These are phyloP conservation scores for Sphaeridia pumilis DNA, from an alignment of 2,888 invertebrate species.

Conservation along the genomic window DNA sequence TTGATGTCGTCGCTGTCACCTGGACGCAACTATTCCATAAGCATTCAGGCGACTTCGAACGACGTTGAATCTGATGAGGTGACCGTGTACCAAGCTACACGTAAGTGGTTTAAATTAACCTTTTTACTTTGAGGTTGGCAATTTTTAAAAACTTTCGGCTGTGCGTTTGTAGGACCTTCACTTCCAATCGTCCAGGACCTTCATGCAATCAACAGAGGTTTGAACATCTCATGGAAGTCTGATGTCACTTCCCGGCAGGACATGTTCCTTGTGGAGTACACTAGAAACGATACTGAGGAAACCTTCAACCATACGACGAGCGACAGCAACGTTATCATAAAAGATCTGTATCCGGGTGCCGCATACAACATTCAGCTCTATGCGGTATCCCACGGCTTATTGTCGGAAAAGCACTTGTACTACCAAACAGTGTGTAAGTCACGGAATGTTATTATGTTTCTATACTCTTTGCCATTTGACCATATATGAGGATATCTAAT, in stretches of 20 bases:
- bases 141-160: too few relatives aligned
- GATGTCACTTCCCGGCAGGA: conserved; percentile 84
- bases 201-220: conserved; percentile 54
- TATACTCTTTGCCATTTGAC: too few relatives aligned
- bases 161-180: conserved; percentile 50
- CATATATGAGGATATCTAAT: too few relatives aligned
- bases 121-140: neutral
- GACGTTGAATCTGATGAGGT: conserved; percentile 66
- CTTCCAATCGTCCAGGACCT: conserved; percentile 76
- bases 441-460: too few relatives aligned
- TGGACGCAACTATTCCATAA: conserved; percentile 78
- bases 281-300: conserved; percentile 59
- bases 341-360: conserved; percentile 71
- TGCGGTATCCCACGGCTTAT: conserved; percentile 68
- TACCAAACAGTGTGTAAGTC: conserved; percentile 81
- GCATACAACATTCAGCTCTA: conserved; percentile 79
- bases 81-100: conserved; percentile 60
- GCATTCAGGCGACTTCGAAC: conserved; percentile 71
- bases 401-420: conserved; percentile 73
- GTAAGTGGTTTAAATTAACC: too few relatives aligned
- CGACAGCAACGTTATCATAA: conserved; percentile 58
- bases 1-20: conserved; percentile 65
- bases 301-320: conserved; percentile 33
- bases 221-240: conserved; percentile 83
- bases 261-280: conserved; percentile 67